Conservation (phyloP, 2,888 invertebrate genomes). For the Drosophila glabriapex region DNA sequence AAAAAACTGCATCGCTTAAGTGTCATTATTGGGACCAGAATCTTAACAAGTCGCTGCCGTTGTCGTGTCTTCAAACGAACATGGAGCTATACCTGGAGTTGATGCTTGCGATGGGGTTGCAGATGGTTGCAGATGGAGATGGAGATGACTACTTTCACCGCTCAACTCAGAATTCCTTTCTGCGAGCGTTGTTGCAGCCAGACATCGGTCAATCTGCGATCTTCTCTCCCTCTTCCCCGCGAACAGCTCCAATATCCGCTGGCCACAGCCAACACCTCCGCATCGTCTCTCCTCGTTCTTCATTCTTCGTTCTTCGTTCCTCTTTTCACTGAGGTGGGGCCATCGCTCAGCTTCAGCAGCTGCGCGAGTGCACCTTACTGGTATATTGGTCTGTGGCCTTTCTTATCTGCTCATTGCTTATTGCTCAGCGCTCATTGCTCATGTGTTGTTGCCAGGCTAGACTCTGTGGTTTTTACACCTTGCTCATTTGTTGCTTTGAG, state of each 20-base stretch:
- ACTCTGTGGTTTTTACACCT: slow-evolving; percentile 60
- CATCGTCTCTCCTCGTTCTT: slow-evolving; percentile 31
- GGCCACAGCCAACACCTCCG: slow-evolving; percentile 68
- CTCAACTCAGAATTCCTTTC: slow-evolving; percentile 68
- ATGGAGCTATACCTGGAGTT: slow-evolving; percentile 30
- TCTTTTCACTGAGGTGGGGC: slow-evolving; percentile 51
- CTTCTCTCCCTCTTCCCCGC: slow-evolving; percentile 18
- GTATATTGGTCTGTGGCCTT: slow-evolving; percentile 53
- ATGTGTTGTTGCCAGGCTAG: slow-evolving; percentile 16
- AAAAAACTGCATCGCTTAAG: slow-evolving; percentile 80
- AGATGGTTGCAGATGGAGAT: slow-evolving; percentile 55
- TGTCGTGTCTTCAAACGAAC: slow-evolving; percentile 49
- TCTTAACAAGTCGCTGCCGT: slow-evolving; percentile 71
- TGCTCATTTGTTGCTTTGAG: slow-evolving; percentile 23
- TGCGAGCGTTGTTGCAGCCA: slow-evolving; percentile 46
- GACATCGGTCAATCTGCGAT: slow-evolving; percentile 70
- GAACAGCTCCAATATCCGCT: slow-evolving; percentile 62
- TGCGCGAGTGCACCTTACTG: slow-evolving; percentile 54
- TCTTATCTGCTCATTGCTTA: slow-evolving; percentile 67
- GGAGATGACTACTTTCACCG: slow-evolving; percentile 75
- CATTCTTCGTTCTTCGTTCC: neutral
- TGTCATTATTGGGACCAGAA: slow-evolving; percentile 79
- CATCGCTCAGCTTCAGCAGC: slow-evolving; percentile 58
- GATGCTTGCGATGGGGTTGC: slow-evolving; percentile 14
- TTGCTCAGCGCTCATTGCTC: slow-evolving; percentile 58